phyloP scores from a whole-genome alignment of 2,113 vertebrate genomes.

The Heteronetta atricapilla region DNA sequence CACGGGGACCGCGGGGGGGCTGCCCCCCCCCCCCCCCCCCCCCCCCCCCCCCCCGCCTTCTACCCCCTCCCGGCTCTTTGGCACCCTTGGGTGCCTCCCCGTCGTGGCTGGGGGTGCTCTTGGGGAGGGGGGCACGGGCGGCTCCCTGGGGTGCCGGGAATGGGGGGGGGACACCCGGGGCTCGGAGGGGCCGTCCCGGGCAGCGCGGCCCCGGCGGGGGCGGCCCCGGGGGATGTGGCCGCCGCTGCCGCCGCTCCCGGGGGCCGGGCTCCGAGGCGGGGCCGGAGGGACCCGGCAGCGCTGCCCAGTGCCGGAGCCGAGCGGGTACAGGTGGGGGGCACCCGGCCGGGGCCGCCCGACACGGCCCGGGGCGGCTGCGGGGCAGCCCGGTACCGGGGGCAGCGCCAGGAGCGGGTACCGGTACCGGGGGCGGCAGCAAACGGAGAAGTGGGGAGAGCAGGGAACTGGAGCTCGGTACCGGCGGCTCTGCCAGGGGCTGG shows the following conservation, averaged over 20 bases:
- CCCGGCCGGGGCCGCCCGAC: not conserved
- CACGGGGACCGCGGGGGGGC: not conserved
- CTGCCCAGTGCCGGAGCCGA: not conserved
- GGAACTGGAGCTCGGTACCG: not conserved
- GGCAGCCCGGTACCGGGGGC: not conserved
- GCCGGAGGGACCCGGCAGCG: not conserved
- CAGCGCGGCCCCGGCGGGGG: not conserved
- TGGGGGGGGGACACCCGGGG: not conserved
- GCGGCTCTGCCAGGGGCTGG: not conserved
- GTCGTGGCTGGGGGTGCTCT: not conserved
- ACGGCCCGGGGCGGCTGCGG: not conserved
- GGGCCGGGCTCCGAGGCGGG: slow-evolving; percentile 40
- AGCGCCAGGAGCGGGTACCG: not conserved
- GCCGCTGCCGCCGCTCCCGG: slow-evolving; percentile 1
- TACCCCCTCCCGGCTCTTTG: no score
- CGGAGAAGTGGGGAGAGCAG: not conserved
- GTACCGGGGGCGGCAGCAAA: not conserved
- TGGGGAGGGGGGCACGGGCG: not conserved
- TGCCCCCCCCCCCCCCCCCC: no score
- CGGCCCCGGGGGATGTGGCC: slow-evolving; percentile 42
- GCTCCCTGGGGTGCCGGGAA: no score
- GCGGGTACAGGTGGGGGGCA: not conserved
- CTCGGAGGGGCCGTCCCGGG: not conserved
- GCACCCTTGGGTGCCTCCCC: not conserved
- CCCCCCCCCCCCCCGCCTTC: not conserved